Conservation (phyloP, 2,797 vertebrate species). For the Semotilus atromaculatus region DNA sequence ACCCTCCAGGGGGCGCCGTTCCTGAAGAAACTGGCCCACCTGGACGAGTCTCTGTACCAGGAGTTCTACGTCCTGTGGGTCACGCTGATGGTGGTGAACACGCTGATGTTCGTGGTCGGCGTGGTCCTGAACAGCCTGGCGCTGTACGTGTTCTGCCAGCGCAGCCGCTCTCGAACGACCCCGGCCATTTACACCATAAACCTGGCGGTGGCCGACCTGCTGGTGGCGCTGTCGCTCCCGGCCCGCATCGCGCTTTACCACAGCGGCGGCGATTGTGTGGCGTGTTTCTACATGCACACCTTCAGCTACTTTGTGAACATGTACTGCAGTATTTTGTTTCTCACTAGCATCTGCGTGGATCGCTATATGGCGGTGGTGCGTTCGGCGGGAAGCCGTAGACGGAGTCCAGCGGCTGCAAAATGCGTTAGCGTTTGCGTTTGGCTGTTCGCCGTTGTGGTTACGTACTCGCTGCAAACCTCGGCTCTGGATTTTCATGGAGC, state of each 20-base stretch:
- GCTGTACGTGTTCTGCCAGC: conserved; percentile 89
- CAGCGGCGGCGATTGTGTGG: conserved; percentile 77
- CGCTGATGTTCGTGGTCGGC: conserved; percentile 87
- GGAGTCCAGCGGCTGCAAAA: conserved; percentile 83
- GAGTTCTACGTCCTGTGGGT: conserved; percentile 87
- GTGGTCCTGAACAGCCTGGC: conserved; percentile 89
- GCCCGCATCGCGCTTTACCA: conserved; percentile 89
- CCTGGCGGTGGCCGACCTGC: conserved; percentile 88
- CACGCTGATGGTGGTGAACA: conserved; percentile 83
- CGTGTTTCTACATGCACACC: conserved; percentile 87
- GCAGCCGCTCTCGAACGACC: conserved; percentile 81
- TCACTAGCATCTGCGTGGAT: conserved; percentile 94
- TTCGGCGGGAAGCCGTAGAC: conserved; percentile 82
- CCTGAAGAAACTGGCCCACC: conserved; percentile 78
- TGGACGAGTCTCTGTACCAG: conserved; percentile 80
- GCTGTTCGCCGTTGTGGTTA: conserved; percentile 87
- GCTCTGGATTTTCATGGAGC: conserved; percentile 73
- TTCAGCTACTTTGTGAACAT: conserved; percentile 97
- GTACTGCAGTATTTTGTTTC: conserved; percentile 95
- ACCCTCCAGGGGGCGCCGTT: conserved; percentile 70
- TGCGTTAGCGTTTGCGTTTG: conserved; percentile 85
- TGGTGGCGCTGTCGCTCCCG: conserved; percentile 92
- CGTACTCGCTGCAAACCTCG: conserved; percentile 88
- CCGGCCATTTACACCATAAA: conserved; percentile 94
- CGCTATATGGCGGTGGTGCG: conserved; percentile 93